These are phyloP conservation scores for Prionailurus viverrinus DNA, from an alignment of 2,113 vertebrate genomes.

Conservation along the genomic window DNA sequence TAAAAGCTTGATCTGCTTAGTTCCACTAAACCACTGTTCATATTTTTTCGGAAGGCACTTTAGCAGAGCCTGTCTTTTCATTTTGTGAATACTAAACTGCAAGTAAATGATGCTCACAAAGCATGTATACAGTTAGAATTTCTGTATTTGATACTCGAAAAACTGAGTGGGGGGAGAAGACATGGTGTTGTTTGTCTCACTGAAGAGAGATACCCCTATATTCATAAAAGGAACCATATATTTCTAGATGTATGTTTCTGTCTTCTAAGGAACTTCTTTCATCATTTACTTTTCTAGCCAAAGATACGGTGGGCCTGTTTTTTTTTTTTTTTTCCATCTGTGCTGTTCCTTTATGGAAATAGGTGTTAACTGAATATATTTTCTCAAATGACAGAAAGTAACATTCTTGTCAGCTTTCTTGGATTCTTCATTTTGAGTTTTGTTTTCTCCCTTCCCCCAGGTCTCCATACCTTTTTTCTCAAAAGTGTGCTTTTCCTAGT, in stretches of 20 bases:
- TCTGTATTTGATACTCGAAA: conserved; percentile 48
- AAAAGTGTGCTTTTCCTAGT: neutral
- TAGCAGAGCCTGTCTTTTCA: conserved; percentile 67
- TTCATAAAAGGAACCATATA: neutral
- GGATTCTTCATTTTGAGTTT: conserved; percentile 36
- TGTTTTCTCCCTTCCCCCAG: neutral
- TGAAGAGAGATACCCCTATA: neutral
- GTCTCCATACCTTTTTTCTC: neutral
- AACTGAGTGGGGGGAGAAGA: neutral
- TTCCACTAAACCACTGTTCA: conserved; percentile 74
- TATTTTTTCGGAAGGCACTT: conserved; percentile 73
- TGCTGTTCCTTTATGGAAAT: neutral
- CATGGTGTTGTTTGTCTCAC: conserved; percentile 19
- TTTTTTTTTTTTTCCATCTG: neutral
- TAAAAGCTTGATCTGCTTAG: conserved; percentile 83
- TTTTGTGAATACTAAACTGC: conserved; percentile 67
- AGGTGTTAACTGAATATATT: conserved; percentile 2
- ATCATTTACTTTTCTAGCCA: conserved; percentile 48
- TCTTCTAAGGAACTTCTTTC: neutral
- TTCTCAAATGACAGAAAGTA: conserved; percentile 42
- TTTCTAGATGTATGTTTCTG: neutral
- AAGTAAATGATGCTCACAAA: conserved; percentile 67
- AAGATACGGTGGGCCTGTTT: neutral
- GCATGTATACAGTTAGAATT: conserved; percentile 58
- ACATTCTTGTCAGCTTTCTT: neutral